phyloP scores from a whole-genome alignment of 2,888 invertebrate species.

The Andrena flavipes region DNA sequence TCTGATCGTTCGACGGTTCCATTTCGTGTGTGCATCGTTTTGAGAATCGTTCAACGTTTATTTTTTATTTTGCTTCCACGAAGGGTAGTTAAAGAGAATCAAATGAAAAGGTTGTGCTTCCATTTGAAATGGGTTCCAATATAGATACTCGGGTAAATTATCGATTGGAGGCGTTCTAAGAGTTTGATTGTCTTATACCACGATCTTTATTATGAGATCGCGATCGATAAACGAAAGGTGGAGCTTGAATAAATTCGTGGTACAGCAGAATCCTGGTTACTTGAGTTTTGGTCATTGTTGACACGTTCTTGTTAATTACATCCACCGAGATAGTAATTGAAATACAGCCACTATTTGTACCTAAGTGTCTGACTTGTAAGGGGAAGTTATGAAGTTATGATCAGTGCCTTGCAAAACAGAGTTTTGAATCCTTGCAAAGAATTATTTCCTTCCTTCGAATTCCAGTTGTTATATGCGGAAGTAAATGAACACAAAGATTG shows the following conservation, averaged over 20 bases:
- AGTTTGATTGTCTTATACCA: slow-evolving; percentile 35
- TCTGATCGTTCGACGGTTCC: not conserved
- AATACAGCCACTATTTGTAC: not conserved
- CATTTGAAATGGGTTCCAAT: not conserved
- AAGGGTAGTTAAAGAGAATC: not conserved
- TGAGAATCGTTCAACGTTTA: not conserved
- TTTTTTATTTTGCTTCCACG: slow-evolving; percentile 3
- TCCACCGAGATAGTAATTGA: not conserved
- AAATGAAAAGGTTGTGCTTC: not conserved
- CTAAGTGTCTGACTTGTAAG: too few species aligned
- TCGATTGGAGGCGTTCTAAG: slow-evolving; percentile 5
- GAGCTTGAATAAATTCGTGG: not conserved
- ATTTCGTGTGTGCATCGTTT: not conserved
- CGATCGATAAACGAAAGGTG: not conserved
- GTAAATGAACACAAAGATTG: too few species aligned
- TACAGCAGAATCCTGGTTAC: not conserved
- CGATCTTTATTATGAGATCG: not conserved
- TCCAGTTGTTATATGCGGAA: too few species aligned
- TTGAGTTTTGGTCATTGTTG: not conserved
- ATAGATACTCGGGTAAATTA: not conserved
- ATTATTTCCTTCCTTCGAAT: too few species aligned
- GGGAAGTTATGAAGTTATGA: too few species aligned
- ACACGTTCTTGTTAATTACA: not conserved
- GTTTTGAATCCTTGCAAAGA: too few species aligned
- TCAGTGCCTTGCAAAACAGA: too few species aligned